These are phyloP conservation scores for Dynastes maya DNA, from an alignment of 2,888 invertebrate genomes.

Conservation along the genomic window DNA sequence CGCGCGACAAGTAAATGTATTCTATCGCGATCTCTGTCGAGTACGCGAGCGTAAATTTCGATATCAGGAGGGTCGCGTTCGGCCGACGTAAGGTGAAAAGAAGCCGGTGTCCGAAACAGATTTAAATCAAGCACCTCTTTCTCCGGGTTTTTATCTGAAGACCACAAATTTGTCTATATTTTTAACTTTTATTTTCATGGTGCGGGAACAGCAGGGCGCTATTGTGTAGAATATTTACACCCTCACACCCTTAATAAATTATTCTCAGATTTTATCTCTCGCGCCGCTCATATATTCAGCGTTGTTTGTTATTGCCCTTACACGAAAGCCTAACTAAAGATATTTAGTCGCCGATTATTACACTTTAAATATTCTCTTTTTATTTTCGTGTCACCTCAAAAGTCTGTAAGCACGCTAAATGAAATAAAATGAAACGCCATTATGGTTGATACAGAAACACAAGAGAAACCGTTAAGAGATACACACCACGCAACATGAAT, in stretches of 20 bases:
- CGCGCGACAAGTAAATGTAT: conserved; percentile 46
- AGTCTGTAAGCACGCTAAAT: conserved; percentile 1
- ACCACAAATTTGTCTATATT: conserved; percentile 68
- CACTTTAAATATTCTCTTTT: conserved; percentile 44
- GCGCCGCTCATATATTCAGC: conserved; percentile 42
- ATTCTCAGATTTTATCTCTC: conserved; percentile 63
- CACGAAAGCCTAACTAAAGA: conserved; percentile 37
- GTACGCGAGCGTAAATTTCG: conserved; percentile 32
- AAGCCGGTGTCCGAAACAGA: conserved; percentile 55
- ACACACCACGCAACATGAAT: too few relatives aligned
- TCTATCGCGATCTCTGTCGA: conserved; percentile 40
- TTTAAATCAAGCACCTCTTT: conserved; percentile 64
- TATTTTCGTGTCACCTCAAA: conserved; percentile 32
- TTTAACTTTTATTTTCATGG: conserved; percentile 66
- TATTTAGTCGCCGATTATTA: conserved; percentile 44
- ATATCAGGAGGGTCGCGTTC: conserved; percentile 36
- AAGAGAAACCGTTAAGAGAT: too few relatives aligned
- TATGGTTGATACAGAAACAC: too few relatives aligned
- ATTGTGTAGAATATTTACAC: conserved; percentile 69
- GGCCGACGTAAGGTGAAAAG: conserved; percentile 29
- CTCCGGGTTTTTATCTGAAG: conserved; percentile 55
- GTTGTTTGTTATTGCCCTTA: conserved; percentile 42
- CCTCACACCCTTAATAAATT: conserved; percentile 68
- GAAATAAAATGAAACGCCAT: not conserved
- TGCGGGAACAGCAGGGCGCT: conserved; percentile 64